Evolutionary conservation across 2,888 invertebrate species (phyloP), one percentile per base, ranked within the genome.

Genomic region (Athetis lepigone): DNA sequence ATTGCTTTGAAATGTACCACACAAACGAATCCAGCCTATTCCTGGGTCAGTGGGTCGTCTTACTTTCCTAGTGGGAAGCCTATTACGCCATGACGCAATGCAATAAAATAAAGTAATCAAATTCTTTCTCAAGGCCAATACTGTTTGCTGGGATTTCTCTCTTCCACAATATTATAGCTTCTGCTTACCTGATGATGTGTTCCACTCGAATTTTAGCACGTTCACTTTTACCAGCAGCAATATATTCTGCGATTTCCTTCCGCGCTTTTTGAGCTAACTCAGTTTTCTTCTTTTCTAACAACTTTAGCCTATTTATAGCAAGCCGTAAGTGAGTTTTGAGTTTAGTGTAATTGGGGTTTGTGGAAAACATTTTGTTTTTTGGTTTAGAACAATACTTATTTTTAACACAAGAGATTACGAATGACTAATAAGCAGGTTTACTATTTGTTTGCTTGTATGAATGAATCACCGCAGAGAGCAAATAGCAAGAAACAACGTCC

Each of bases 211-310:
- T 99, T 90, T 98, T 98, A 0, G 99, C 99, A 75, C 98, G 95
- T 92, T 98, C 98, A 77, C 95, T 95, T 95, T 98, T 98, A 60
- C 98, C 98, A 78, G 97, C 96, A 52, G 96, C 96, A 70, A 99
- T 97, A 87, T 98, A 99, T 92, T 99, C 99, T 1, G 99, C 99
- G 65, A 99, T 99, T 96, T 99, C 99, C 87, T 98, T 98, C 72
- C 99, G 96, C 0, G 99, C 97, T 92, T 99, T 99, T 88, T 98
- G 97, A 2, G 99, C 98, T 81, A 99, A 93, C 93, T 99, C 99
- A 0, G 99, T 97, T 95, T 99, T 99, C 95, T 99, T 99, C 93
- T 99, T 99, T 88, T 99, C 99, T 77, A 99, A 88, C 58, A 99
- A 93, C 92, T 99, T 99, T 39, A 99, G 95, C 46, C 99, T 97